Conservation (phyloP, 35 echinoderm and acorn worm genomes). For the Nesometra sesokonis region DNA sequence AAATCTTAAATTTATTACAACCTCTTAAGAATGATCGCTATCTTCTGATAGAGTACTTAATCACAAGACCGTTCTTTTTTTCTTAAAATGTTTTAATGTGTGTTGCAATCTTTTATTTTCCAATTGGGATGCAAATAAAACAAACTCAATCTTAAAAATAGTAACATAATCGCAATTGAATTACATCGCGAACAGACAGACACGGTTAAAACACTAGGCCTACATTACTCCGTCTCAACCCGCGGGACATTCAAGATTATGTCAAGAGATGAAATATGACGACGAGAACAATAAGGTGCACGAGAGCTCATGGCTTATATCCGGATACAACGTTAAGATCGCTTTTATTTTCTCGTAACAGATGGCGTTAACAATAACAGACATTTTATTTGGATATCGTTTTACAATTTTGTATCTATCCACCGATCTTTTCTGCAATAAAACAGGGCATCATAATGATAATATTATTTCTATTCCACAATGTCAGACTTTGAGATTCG, state of each 20-base stretch:
- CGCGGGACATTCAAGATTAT: not conserved
- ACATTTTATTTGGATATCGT: not conserved
- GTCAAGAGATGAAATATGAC: not conserved
- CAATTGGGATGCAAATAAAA: not conserved
- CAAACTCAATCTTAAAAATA: not conserved
- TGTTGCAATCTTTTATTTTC: not conserved
- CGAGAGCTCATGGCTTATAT: not conserved
- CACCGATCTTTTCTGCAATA: not conserved
- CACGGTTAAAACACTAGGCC: not conserved
- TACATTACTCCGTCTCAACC: not conserved
- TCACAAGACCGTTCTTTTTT: not conserved
- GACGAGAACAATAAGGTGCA: not conserved
- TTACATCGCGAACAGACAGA: not conserved
- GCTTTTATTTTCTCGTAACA: not conserved
- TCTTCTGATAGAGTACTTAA: not conserved
- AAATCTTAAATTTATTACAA: not conserved
- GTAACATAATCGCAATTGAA: not conserved
- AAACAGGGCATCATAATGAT: not conserved
- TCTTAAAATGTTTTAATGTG: not conserved
- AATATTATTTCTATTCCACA: not conserved
- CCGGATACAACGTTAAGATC: not conserved
- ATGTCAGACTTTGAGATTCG: not conserved
- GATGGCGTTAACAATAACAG: not conserved
- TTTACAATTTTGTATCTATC: not conserved
- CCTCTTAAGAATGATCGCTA: not conserved